These are phyloP conservation scores for Periophthalmus magnuspinnatus DNA, from an alignment of 2,797 vertebrate genomes.

Conservation along the genomic window DNA sequence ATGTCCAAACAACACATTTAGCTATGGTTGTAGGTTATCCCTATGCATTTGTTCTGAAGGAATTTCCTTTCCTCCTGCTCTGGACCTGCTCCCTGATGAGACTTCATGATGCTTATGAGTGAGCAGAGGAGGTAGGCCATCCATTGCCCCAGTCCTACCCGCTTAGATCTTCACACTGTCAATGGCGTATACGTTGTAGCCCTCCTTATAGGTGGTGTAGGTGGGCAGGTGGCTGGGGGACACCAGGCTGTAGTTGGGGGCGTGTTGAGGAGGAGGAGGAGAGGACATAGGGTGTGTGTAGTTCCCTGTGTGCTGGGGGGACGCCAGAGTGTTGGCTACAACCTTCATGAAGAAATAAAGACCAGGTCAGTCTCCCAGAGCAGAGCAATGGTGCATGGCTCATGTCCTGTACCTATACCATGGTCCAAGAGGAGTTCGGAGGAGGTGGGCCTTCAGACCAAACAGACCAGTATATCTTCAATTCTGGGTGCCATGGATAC, in stretches of 20 bases:
- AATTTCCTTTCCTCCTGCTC: neutral
- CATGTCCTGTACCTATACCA: conserved; percentile 37
- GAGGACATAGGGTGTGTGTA: conserved; percentile 71
- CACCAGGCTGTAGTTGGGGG: conserved; percentile 70
- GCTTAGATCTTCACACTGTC: conserved; percentile 99
- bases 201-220: conserved; percentile 99
- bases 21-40: no score
- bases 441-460: neutral
- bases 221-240: conserved; percentile 79
- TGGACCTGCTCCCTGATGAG: neutral
- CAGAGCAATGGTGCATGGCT: conserved; percentile 3
- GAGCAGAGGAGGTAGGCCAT: conserved; percentile 52
- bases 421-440: neutral
- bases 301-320: conserved; percentile 72
- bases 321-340: conserved; percentile 90
- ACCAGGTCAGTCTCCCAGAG: conserved; percentile 16
- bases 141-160: conserved; percentile 93
- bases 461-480: neutral
- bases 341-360: conserved; percentile 77
- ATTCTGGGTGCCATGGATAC: neutral
- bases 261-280: conserved; percentile 69
- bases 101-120: conserved; percentile 41
- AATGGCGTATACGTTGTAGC: conserved; percentile 99
- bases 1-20: no score
- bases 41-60: neutral